Evolutionary conservation across 2,888 invertebrate species (phyloP).

Genomic region (Philhelius pedissequus): DNA sequence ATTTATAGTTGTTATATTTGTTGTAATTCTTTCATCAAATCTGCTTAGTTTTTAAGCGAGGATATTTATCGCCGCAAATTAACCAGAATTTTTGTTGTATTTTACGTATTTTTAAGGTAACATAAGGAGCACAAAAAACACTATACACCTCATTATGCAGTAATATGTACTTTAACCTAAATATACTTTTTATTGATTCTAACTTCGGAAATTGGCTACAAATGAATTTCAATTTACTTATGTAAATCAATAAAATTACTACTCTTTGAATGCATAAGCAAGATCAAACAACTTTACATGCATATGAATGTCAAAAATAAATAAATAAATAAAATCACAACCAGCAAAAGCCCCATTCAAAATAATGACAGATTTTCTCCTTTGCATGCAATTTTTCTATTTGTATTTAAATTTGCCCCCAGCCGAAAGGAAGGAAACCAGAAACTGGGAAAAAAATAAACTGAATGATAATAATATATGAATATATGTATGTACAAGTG

Average conservation of each 20-base stretch:
- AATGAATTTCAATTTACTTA: conserved; percentile 33
- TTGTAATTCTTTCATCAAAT: too few relatives aligned
- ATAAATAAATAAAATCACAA: neutral
- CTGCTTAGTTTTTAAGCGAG: too few relatives aligned
- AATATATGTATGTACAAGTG: neutral
- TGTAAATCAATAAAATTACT: conserved; percentile 1
- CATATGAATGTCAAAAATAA: neutral
- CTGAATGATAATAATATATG: too few relatives aligned
- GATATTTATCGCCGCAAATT: too few relatives aligned
- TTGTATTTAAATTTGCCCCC: conserved; percentile 24
- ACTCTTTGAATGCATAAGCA: conserved; percentile 16
- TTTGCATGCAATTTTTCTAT: conserved; percentile 45
- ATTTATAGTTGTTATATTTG: too few relatives aligned
- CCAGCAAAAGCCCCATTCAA: neutral
- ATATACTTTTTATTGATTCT: neutral
- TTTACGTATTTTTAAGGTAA: too few relatives aligned
- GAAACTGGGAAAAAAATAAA: neutral
- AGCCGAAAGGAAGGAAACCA: conserved; percentile 16
- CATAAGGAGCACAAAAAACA: too few relatives aligned
- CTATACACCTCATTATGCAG: too few relatives aligned
- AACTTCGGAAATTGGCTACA: neutral
- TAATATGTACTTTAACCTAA: too few relatives aligned
- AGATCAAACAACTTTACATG: neutral
- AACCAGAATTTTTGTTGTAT: too few relatives aligned
- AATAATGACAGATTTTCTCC: conserved; percentile 35